Conservation (phyloP, 2,888 invertebrate genomes). For the Nemoura dubitans region DNA sequence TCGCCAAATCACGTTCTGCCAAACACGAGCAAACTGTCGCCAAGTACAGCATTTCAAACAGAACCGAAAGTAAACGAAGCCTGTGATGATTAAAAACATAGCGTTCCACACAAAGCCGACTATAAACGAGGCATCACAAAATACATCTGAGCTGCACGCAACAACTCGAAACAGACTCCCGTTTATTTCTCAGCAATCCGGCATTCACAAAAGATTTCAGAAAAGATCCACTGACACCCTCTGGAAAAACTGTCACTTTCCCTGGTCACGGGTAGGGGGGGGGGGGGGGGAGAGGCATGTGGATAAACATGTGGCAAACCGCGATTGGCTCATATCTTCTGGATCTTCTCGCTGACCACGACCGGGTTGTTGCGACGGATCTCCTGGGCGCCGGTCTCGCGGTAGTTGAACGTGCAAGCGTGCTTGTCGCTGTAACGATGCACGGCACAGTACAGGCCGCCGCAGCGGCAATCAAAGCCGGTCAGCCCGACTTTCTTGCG, state of each 20-base stretch:
- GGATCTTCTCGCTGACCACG: constrained; percentile 98
- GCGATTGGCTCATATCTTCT: constrained; percentile 90
- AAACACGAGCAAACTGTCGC: background rate
- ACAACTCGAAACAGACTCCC: background rate
- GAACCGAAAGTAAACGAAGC: constrained; percentile 7
- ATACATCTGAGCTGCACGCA: background rate
- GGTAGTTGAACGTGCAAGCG: constrained; percentile 98
- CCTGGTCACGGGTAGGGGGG: background rate
- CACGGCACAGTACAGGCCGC: constrained; percentile 96
- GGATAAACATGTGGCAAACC: background rate
- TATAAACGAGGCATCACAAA: background rate
- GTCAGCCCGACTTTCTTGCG: constrained; percentile 99
- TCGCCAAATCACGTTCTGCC: background rate
- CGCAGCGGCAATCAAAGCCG: constrained; percentile 99
- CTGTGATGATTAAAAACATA: background rate
- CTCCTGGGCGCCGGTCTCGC: constrained; percentile 97
- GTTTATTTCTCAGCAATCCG: background rate
- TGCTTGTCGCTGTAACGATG: constrained; percentile 99
- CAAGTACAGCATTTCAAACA: background rate
- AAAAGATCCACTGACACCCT: background rate
- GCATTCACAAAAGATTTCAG: constrained; percentile 16
- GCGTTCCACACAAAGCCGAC: constrained; percentile 4
- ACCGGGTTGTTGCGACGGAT: constrained; percentile 99
- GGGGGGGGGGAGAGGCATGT: background rate
- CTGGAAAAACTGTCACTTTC: constrained; percentile 17